Evolutionary conservation across 2,888 invertebrate genomes (phyloP).

Genomic region (Drosophila atroscutellata): DNA sequence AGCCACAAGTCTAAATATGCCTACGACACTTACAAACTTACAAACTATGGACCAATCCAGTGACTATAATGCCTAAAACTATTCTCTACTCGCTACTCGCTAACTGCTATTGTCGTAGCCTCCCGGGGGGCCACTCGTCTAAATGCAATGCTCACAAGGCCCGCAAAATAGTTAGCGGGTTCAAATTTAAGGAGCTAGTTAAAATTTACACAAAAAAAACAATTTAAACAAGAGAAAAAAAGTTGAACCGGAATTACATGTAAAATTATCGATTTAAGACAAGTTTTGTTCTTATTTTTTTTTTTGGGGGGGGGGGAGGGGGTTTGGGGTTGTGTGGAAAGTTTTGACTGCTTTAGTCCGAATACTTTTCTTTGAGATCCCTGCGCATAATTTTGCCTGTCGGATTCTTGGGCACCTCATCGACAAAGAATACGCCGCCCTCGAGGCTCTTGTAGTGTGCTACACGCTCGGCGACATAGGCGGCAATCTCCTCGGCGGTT

Average conservation of each 20-base stretch:
- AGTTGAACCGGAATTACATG: background rate
- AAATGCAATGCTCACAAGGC: slow-evolving; percentile 48
- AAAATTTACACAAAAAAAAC: slow-evolving; percentile 6
- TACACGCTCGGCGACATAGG: slow-evolving; percentile 89
- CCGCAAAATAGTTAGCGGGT: background rate
- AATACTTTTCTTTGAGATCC: slow-evolving; percentile 85
- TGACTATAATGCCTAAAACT: slow-evolving; percentile 48
- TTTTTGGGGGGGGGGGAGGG: background rate
- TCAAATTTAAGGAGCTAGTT: slow-evolving; percentile 1
- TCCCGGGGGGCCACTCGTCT: slow-evolving; percentile 32
- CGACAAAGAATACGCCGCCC: slow-evolving; percentile 89
- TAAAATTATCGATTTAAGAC: background rate
- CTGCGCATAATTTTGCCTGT: slow-evolving; percentile 92
- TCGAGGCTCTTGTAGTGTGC: slow-evolving; percentile 91
- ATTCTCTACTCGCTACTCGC: slow-evolving; percentile 20
- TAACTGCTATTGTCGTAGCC: slow-evolving; percentile 25
- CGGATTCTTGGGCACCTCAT: slow-evolving; percentile 90
- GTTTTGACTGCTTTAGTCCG: slow-evolving; percentile 62
- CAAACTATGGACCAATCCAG: slow-evolving; percentile 63
- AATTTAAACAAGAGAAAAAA: slow-evolving; percentile 5
- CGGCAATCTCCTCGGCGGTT: slow-evolving; percentile 87
- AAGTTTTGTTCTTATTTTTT: background rate
- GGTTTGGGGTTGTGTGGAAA: no score
- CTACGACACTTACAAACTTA: slow-evolving; percentile 52
- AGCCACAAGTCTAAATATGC: slow-evolving; percentile 20